Conservation (phyloP, 2,888 invertebrate species). For the Aporophyla nigra region DNA sequence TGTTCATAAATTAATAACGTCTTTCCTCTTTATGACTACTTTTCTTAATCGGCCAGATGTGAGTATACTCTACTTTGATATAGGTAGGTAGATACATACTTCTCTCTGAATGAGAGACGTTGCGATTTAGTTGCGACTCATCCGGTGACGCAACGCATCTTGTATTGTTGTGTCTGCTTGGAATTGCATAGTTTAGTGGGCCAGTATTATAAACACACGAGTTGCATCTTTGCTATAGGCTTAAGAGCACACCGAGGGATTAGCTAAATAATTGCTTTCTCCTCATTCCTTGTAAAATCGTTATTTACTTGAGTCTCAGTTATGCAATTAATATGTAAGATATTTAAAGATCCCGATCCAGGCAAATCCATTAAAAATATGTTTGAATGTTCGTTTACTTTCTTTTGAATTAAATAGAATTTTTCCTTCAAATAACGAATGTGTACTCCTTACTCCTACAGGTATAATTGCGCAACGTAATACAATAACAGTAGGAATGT, state of each 20-base stretch:
- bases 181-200: slow-evolving; percentile 38
- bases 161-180: slow-evolving; percentile 57
- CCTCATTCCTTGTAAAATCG: too few relatives aligned
- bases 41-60: slow-evolving; percentile 27
- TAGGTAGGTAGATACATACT: background rate
- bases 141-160: slow-evolving; percentile 73
- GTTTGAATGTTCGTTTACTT: too few relatives aligned
- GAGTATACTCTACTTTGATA: background rate
- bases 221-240: slow-evolving; percentile 36
- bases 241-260: too few relatives aligned
- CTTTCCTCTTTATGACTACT: slow-evolving; percentile 1
- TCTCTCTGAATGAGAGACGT: slow-evolving; percentile 30
- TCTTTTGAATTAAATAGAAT: too few relatives aligned
- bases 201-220: slow-evolving; percentile 38
- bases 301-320: too few relatives aligned
- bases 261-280: too few relatives aligned
- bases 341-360: too few relatives aligned
- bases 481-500: too few relatives aligned
- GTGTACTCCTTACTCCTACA: too few relatives aligned
- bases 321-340: too few relatives aligned
- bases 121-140: slow-evolving; percentile 65
- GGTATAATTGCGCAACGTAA: too few relatives aligned
- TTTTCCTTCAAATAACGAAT: background rate
- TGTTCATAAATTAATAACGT: slow-evolving; percentile 16
- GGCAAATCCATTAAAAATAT: too few relatives aligned